A percentile compares a stretch with the other conserved stretches of the same genome.
phyloP scores from a whole-genome alignment of 2,113 vertebrate species.

The Rhineura floridana region DNA sequence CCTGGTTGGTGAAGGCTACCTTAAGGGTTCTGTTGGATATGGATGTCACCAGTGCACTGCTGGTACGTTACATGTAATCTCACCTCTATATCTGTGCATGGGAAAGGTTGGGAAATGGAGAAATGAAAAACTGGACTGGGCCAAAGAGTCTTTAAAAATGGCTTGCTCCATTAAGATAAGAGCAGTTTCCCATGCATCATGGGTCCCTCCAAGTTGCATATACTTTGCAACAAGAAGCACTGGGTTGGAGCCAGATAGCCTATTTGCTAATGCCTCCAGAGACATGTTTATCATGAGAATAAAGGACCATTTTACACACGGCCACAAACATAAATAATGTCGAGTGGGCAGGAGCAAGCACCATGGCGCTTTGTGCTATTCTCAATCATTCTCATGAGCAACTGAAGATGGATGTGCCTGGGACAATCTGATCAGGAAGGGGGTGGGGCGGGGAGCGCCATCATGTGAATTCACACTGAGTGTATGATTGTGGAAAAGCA shows the following conservation, averaged over 20 bases:
- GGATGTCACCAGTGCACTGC: neutral
- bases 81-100: neutral
- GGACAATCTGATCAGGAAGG: neutral
- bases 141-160: neutral
- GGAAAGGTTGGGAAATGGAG: neutral
- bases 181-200: neutral
- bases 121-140: no score
- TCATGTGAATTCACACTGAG: neutral
- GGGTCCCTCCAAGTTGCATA: neutral
- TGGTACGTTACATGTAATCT: no score
- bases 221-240: neutral
- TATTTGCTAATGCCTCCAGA: neutral
- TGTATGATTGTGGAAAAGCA: neutral
- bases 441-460: neutral
- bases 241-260: neutral
- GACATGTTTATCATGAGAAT: conserved; percentile 4
- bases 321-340: neutral
- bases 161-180: neutral
- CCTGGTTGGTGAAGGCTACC: no score
- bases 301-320: neutral
- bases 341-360: neutral
- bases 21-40: neutral
- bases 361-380: neutral
- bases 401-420: neutral
- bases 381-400: neutral